Conservation (phyloP, 2,888 invertebrate species). For the Steinernema hermaphroditum region DNA sequence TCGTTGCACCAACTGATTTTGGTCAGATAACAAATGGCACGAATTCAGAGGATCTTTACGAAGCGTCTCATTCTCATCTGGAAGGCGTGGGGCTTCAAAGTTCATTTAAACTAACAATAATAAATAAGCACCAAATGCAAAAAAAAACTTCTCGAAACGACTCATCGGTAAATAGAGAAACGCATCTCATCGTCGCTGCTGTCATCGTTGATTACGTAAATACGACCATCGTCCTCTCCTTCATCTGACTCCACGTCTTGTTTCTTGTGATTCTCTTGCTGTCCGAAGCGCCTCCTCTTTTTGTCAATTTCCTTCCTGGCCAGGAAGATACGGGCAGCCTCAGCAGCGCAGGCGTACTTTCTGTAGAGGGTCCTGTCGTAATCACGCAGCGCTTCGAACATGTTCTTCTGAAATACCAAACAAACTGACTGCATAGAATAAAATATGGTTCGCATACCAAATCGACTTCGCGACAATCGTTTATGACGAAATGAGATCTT, state of each 20-base stretch:
- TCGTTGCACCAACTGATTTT: too few relatives aligned
- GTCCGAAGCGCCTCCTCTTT: not conserved
- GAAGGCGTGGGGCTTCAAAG: too few relatives aligned
- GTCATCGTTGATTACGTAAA: too few relatives aligned
- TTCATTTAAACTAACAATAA: too few relatives aligned
- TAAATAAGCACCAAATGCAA: too few relatives aligned
- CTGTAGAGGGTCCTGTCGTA: not conserved
- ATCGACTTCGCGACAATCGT: not conserved
- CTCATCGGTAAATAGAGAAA: too few relatives aligned
- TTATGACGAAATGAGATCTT: not conserved
- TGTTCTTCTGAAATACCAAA: not conserved
- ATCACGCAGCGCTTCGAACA: not conserved
- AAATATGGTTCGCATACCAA: not conserved
- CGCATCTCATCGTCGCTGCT: too few relatives aligned
- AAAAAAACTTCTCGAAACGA: too few relatives aligned
- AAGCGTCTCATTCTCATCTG: too few relatives aligned
- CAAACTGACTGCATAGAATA: not conserved
- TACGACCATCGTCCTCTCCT: not conserved
- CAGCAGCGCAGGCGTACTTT: not conserved
- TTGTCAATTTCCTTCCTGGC: constrained; percentile 6
- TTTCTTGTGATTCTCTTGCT: too few relatives aligned
- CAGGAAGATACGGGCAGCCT: not conserved
- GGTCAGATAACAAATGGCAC: too few relatives aligned
- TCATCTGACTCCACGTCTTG: not conserved
- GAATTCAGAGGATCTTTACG: too few relatives aligned